Evolutionary conservation across 2,113 vertebrate species (phyloP).

Genomic region (Pleuronectes platessa): DNA sequence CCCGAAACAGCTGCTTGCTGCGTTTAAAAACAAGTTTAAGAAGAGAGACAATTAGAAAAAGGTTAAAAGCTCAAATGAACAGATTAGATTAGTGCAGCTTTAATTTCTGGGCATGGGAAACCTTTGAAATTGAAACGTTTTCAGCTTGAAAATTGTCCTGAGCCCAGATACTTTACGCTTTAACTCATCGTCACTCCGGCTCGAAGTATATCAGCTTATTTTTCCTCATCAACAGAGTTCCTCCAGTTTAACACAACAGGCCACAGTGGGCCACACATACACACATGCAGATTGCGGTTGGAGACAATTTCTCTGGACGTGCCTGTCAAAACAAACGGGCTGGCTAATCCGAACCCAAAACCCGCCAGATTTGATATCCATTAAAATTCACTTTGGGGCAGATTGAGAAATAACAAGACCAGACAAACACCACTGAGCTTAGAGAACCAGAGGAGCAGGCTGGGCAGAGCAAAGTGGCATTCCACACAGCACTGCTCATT

Average conservation of each 20-base stretch:
- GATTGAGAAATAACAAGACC: constrained; percentile 4
- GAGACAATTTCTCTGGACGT: constrained; percentile 24
- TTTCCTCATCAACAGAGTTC: background rate
- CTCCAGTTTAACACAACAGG: constrained; percentile 7
- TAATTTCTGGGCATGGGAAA: background rate
- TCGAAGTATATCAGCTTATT: background rate
- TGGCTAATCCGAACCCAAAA: constrained; percentile 20
- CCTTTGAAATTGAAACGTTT: background rate
- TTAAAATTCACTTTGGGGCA: constrained; percentile 12
- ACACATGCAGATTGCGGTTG: background rate
- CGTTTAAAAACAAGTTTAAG: background rate
- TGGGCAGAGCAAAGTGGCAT: constrained; percentile 8
- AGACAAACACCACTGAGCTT: constrained; percentile 8
- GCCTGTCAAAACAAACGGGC: constrained; percentile 24
- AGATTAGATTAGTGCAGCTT: background rate
- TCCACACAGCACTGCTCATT: constrained; percentile 9
- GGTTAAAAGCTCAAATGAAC: background rate
- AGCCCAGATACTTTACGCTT: background rate
- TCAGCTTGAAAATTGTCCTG: background rate
- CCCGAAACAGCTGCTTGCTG: too few species aligned
- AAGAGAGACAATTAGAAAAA: background rate
- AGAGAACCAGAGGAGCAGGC: constrained; percentile 4
- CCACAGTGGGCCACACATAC: constrained; percentile 15
- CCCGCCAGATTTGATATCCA: constrained; percentile 19
- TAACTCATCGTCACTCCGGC: background rate